Conservation (phyloP, 1,140 invertebrate genomes). For the Cardiocondyla obscurior region DNA sequence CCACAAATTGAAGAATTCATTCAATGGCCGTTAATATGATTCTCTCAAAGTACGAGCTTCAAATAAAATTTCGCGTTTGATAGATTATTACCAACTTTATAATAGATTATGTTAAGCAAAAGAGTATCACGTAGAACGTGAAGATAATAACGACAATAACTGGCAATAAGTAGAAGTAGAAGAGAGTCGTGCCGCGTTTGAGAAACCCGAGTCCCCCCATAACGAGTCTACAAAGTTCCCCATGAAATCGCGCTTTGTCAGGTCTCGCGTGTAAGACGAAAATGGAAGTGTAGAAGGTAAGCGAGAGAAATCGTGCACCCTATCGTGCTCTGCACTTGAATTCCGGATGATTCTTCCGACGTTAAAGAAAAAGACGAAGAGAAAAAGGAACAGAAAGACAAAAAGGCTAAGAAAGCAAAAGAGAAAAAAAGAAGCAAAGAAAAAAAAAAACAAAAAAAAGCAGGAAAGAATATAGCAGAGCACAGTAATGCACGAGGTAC, state of each 20-base stretch:
- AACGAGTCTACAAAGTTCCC: slow-evolving; percentile 44
- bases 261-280: slow-evolving; percentile 10
- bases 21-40: neutral
- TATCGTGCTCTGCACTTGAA: slow-evolving; percentile 16
- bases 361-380: neutral
- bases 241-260: slow-evolving; percentile 37
- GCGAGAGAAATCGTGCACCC: slow-evolving; percentile 19
- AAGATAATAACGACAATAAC: neutral
- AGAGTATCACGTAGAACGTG: neutral
- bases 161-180: neutral
- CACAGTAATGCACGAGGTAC: slow-evolving; percentile 59
- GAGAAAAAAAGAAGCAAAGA: neutral
- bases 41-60: neutral
- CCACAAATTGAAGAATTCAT: neutral
- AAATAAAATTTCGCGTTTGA: neutral
- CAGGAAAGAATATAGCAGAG: slow-evolving; percentile 10
- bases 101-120: slow-evolving; percentile 1
- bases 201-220: neutral
- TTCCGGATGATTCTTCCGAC: slow-evolving; percentile 22
- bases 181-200: neutral
- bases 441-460: neutral
- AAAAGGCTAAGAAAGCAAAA: slow-evolving; percentile 39
- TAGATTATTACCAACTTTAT: neutral
- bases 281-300: neutral
- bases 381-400: neutral